Evolutionary conservation across 2,888 invertebrate species (phyloP).

Genomic region (Oscheius onirici): DNA sequence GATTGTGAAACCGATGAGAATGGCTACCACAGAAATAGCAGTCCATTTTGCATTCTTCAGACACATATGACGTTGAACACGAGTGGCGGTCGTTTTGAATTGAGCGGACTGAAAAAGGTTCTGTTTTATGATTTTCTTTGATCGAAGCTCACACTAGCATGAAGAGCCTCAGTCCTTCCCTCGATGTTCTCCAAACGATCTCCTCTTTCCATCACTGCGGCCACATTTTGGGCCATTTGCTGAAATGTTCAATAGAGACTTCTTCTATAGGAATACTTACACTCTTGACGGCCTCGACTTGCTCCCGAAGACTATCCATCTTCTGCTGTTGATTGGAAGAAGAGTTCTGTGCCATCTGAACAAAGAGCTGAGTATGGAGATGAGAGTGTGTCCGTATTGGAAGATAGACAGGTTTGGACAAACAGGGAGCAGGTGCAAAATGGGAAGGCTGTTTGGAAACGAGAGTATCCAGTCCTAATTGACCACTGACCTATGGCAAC

Average conservation of each 20-base stretch:
- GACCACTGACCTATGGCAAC: too few relatives aligned
- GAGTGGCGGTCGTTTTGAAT: conserved; percentile 65
- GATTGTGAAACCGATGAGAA: conserved; percentile 37
- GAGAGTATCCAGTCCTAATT: background rate
- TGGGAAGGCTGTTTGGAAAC: background rate
- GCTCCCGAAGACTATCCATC: conserved; percentile 40
- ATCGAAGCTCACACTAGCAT: conserved; percentile 49
- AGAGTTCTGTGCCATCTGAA: conserved; percentile 38
- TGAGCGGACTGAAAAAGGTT: conserved; percentile 51
- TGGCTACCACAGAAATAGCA: conserved; percentile 52
- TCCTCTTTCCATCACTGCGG: conserved; percentile 66
- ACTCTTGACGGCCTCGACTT: conserved; percentile 51
- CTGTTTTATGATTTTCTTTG: too few relatives aligned
- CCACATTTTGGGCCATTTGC: conserved; percentile 69
- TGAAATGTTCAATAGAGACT: conserved; percentile 32
- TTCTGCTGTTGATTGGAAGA: conserved; percentile 32
- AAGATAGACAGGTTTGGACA: background rate
- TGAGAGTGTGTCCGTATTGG: background rate
- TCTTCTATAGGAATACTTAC: conserved; percentile 23
- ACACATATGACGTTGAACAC: conserved; percentile 68
- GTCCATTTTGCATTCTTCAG: conserved; percentile 68
- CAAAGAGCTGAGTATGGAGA: conserved; percentile 1
- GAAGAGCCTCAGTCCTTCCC: conserved; percentile 55
- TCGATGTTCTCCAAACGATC: conserved; percentile 68
- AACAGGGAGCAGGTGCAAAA: background rate